phyloP scores from a whole-genome alignment of 2,113 vertebrate genomes.

The Neomonachus schauinslandi region DNA sequence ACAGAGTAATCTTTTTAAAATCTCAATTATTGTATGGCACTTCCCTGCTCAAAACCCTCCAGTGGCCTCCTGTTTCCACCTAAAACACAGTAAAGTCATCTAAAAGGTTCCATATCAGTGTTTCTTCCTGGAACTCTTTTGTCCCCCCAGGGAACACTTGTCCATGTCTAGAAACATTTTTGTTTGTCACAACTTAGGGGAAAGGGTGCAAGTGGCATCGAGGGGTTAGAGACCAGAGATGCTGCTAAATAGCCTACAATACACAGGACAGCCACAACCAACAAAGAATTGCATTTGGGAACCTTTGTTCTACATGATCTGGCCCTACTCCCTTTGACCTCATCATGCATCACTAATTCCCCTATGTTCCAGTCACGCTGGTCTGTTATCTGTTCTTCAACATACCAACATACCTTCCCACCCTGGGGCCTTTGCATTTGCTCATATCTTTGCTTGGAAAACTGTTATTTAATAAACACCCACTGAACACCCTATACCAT shows the following conservation, averaged over 20 bases:
- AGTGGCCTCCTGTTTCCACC: neutral
- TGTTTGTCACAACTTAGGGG: neutral
- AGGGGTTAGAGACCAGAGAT: neutral
- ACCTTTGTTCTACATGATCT: neutral
- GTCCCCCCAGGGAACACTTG: accelerated
- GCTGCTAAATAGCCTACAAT: neutral
- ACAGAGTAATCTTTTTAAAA: neutral
- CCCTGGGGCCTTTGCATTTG: neutral
- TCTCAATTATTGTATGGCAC: neutral
- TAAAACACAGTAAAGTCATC: neutral
- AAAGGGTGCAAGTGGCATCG: neutral
- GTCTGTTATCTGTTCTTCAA: neutral
- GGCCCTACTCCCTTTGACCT: neutral
- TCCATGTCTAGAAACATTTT: neutral
- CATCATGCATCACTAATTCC: neutral
- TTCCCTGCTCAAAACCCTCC: neutral
- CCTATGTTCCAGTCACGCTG: neutral
- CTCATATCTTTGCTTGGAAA: neutral
- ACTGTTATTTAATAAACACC: neutral
- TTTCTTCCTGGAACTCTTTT: neutral
- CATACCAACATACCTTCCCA: neutral
- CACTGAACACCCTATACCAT: neutral
- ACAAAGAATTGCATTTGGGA: neutral
- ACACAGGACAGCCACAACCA: neutral
- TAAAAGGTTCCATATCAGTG: neutral